These are phyloP conservation scores for Macheiramphus alcinus DNA, from an alignment of 2,113 vertebrate species.

Conservation along the genomic window DNA sequence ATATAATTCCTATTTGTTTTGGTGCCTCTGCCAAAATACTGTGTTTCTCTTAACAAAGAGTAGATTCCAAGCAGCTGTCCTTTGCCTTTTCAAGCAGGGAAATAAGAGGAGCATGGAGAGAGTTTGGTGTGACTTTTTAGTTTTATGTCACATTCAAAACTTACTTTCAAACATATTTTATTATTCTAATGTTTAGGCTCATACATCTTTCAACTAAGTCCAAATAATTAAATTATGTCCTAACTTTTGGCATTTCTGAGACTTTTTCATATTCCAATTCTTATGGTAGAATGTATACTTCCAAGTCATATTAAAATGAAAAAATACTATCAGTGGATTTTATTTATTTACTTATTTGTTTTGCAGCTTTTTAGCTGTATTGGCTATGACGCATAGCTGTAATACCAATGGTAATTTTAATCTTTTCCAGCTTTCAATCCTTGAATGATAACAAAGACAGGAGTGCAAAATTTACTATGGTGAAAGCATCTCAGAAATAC, in stretches of 20 bases:
- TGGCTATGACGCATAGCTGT: not conserved
- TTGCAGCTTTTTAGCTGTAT: not conserved
- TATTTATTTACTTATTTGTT: not conserved
- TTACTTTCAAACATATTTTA: not conserved
- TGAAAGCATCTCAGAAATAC: not conserved
- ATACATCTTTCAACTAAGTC: not conserved
- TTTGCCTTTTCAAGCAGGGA: not conserved
- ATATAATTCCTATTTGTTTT: not conserved
- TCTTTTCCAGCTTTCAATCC: not conserved
- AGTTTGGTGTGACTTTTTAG: not conserved
- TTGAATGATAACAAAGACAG: not conserved
- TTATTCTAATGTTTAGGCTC: not conserved
- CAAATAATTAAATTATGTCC: not conserved
- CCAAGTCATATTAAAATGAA: not conserved
- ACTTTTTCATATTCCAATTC: not conserved
- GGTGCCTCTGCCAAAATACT: not conserved
- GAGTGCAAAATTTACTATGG: not conserved
- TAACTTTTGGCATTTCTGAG: not conserved
- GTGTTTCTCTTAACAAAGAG: not conserved
- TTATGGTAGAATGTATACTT: not conserved
- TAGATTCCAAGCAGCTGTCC: not conserved
- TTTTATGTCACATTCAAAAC: not conserved
- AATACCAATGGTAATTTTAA: not conserved
- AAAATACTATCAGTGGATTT: accelerated
- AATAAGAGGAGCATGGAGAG: not conserved